A percentile compares a stretch with the other conserved stretches of the same genome.
These are phyloP conservation scores for Nymphicus hollandicus DNA, from an alignment of 2,113 vertebrate species.

Conservation along the genomic window DNA sequence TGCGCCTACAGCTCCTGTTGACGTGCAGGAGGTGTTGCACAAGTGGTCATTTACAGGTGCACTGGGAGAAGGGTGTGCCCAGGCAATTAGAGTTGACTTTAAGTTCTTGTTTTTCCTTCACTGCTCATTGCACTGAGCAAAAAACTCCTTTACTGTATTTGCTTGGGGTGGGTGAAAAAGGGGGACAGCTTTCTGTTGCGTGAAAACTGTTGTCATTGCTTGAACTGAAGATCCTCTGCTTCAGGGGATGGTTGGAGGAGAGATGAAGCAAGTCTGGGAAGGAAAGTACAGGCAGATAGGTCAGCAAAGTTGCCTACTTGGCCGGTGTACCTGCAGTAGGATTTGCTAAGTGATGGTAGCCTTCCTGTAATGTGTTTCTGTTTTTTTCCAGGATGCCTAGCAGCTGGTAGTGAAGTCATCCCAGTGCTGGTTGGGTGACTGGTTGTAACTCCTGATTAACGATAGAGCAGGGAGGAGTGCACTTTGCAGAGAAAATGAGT, in stretches of 20 bases:
- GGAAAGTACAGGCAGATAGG: background rate
- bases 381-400: background rate
- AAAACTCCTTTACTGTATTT: background rate
- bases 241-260: background rate
- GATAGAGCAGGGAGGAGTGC: background rate
- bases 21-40: background rate
- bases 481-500: background rate
- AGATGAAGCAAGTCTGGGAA: background rate
- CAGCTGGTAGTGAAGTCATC: slow-evolving; percentile 19
- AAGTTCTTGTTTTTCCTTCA: background rate
- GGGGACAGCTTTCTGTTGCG: background rate
- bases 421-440: background rate
- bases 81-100: background rate
- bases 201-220: background rate
- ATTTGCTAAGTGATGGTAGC: background rate
- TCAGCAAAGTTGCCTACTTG: background rate
- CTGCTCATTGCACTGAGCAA: background rate
- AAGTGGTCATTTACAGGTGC: slow-evolving; percentile 10
- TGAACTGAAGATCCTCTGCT: background rate
- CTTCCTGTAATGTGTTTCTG: background rate
- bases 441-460: background rate
- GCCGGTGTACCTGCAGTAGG: background rate
- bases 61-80: background rate
- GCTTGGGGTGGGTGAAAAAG: background rate
- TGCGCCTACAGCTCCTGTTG: background rate